Conservation (phyloP, 92 coral and sea anemone genomes). For the Porites lobata region DNA sequence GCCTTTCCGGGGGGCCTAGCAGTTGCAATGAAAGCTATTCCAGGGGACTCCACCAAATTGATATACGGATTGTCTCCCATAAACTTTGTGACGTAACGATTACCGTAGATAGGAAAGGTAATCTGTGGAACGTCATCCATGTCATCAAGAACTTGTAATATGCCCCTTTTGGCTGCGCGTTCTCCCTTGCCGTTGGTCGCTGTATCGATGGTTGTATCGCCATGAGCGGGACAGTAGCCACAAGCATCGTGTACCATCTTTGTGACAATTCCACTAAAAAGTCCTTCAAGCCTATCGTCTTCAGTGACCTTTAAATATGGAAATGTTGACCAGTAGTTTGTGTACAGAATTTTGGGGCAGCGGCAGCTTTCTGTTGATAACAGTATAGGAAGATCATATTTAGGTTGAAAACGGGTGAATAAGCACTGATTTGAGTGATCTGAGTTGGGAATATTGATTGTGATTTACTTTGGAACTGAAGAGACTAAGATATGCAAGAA, state of each 20-base stretch:
- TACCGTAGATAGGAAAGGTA: constrained; percentile 87
- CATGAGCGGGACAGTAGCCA: constrained; percentile 79
- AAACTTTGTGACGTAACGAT: constrained; percentile 62
- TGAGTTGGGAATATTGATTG: too few relatives aligned
- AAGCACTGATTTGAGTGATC: too few relatives aligned
- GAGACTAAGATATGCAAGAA: too few relatives aligned
- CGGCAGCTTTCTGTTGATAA: constrained; percentile 70
- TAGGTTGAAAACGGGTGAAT: too few relatives aligned
- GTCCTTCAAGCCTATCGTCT: constrained; percentile 49
- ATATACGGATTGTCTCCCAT: constrained; percentile 68
- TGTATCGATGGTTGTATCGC: constrained; percentile 50
- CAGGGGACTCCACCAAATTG: constrained; percentile 84
- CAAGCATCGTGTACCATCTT: constrained; percentile 67
- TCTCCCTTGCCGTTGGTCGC: constrained; percentile 55
- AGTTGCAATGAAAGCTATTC: constrained; percentile 83
- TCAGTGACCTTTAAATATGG: constrained; percentile 68
- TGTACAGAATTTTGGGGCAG: constrained; percentile 76
- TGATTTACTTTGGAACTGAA: too few relatives aligned
- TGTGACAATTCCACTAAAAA: constrained; percentile 52
- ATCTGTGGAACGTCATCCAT: constrained; percentile 76
- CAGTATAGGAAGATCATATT: not conserved
- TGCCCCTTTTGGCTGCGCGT: constrained; percentile 39
- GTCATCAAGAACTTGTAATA: constrained; percentile 56
- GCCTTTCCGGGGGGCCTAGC: constrained; percentile 45
- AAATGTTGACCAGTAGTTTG: constrained; percentile 80